Conservation (phyloP, 2,113 vertebrate genomes). For the Orycteropus afer region DNA sequence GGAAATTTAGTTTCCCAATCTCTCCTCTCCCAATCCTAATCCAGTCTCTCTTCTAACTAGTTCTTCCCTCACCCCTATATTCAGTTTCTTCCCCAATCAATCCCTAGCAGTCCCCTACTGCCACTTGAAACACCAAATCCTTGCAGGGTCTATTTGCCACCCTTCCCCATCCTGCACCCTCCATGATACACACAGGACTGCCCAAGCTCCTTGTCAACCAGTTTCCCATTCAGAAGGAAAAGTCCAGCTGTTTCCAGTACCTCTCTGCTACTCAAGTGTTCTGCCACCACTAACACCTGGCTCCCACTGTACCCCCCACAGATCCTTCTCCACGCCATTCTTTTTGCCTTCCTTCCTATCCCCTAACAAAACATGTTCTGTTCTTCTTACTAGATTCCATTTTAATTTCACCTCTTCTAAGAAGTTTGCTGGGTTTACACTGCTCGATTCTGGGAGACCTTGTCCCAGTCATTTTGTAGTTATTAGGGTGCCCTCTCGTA, state of each 20-base stretch:
- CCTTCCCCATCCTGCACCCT: background rate
- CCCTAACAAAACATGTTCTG: background rate
- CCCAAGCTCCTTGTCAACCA: background rate
- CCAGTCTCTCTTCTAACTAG: background rate
- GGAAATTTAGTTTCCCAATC: background rate
- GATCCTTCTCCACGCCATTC: background rate
- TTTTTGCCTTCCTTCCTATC: background rate
- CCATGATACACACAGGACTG: background rate
- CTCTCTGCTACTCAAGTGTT: background rate
- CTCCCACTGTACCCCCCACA: too few relatives aligned
- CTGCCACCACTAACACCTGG: background rate
- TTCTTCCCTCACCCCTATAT: background rate
- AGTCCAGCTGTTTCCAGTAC: background rate
- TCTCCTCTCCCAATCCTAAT: too few relatives aligned
- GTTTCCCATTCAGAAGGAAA: background rate
- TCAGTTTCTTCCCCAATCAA: background rate
- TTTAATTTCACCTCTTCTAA: background rate
- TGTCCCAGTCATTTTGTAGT: background rate
- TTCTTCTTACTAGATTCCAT: background rate
- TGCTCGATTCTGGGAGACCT: background rate
- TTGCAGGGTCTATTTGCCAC: background rate
- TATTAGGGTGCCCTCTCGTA: background rate
- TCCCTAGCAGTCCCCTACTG: background rate
- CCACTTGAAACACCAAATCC: background rate
- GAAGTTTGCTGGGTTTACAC: background rate